Conservation (phyloP, 2,797 vertebrate genomes). For the Lepilemur septentrionalis region DNA sequence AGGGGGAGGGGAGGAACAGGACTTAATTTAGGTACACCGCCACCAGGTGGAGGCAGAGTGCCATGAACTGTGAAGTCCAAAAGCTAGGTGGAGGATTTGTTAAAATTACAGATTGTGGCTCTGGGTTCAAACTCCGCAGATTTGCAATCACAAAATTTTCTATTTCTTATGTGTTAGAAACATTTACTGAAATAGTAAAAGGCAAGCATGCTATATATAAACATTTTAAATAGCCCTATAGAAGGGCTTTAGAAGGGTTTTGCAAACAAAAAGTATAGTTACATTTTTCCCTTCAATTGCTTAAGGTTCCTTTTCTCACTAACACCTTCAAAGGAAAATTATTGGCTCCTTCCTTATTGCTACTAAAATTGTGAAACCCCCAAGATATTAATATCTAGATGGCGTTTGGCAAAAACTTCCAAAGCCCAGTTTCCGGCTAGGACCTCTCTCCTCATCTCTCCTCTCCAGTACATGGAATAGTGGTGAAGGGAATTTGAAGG, state of each 20-base stretch:
- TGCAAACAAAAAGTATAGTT: not conserved
- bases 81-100: rapidly evolving
- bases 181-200: not conserved
- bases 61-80: not conserved
- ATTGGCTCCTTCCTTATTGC: not conserved
- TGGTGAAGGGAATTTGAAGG: not conserved
- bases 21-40: not conserved
- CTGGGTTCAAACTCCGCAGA: not conserved
- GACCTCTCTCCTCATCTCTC: not conserved
- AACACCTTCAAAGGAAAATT: not conserved
- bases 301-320: not conserved
- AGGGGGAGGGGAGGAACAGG: not conserved
- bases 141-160: not conserved
- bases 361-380: not conserved
- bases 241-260: not conserved
- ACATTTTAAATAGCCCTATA: not conserved
- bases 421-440: not conserved
- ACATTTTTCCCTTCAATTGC: not conserved
- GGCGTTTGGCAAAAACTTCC: not conserved
- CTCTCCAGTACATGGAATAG: not conserved
- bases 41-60: slow-evolving; percentile 63
- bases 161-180: not conserved
- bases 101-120: not conserved
- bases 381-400: not conserved
- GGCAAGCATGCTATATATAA: not conserved